Evolutionary conservation across 2,797 vertebrate genomes (phyloP).

Genomic region (Ctenosaura bakeri): DNA sequence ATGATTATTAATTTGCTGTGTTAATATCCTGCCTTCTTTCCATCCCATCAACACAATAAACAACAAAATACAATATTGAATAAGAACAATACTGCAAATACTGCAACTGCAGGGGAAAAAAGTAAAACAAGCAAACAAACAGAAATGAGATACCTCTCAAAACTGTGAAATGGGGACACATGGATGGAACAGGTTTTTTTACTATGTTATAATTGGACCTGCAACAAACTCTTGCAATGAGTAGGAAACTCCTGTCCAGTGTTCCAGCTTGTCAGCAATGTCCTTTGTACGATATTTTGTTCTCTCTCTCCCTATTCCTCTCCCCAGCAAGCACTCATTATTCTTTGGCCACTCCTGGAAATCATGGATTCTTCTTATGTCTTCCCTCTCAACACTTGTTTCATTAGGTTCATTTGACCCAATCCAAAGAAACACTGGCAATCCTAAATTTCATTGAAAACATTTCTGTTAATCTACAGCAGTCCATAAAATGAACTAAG

Average conservation of each 20-base stretch:
- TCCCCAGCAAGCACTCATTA: not conserved
- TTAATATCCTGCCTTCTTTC: not conserved
- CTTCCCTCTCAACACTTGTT: too few species aligned
- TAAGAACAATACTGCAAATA: not conserved
- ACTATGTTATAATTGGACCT: not conserved
- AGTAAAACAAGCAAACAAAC: not conserved
- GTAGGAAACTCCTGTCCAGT: not conserved
- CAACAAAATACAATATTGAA: not conserved
- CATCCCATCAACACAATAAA: not conserved
- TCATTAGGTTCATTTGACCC: too few species aligned
- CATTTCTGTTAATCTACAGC: too few species aligned
- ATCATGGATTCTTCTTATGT: too few species aligned
- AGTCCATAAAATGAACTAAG: too few species aligned
- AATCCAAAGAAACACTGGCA: too few species aligned
- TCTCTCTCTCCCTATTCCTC: not conserved
- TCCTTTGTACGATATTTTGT: not conserved
- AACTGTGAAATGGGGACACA: not conserved
- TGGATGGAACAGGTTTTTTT: not conserved
- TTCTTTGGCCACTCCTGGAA: not conserved
- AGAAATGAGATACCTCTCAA: not conserved
- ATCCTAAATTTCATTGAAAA: too few species aligned
- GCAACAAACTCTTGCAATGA: not conserved
- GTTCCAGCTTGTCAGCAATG: not conserved
- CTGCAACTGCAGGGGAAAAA: too few species aligned
- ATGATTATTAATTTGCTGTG: not conserved